Base-by-base conservation (phyloP, 2,797 vertebrate genomes). In the Periparus ater region DNA sequence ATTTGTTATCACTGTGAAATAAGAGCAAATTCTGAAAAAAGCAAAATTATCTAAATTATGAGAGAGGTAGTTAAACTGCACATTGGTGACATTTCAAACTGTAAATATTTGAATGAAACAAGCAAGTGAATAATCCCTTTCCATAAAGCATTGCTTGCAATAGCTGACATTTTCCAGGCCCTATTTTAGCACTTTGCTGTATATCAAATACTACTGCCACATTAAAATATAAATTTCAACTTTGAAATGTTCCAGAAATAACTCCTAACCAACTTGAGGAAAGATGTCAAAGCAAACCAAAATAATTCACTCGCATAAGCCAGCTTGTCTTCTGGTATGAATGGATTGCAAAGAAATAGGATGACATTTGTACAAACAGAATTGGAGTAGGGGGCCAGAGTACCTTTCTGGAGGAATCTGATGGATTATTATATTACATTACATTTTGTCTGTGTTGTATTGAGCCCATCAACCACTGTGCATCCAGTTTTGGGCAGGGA, bases 61-160 rank as follows among this genome's bases (percentile, higher is more conserved):
- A 66, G 54, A 63, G 48, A 90, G 40, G 26, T 7, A 2, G 16
- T 15, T 74, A 74, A 93, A 92, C 16, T 8, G 47, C n/a, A 90
- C 23, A 47, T 21, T 27, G 16, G n/a, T 88, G 87, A 89, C 34
- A 78, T 93, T 85, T 73, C 40, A 76, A 85, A 82, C 8, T 10
- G 66, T 61, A 82, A 89, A 87, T 77, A 93, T 19, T 75, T 84
- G 51, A 90, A 93, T 67, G 63, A 77, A 88, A 48, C 25, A 85
- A 91, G 38, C 3, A 60, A 85, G 50, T 40, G 36, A 91, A 61
- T 61, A 92, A 89, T 45, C 61, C 25, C 67, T 91, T 91, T 89
- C 51, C 60, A 87, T 54, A 92, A 88, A 83, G 60, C 27, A 72
- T 80, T 68, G 53, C 36, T 82, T 6, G 2, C 54, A 67, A 83